phyloP scores from a whole-genome alignment of 2,888 invertebrate genomes.

The Molanna angustata region DNA sequence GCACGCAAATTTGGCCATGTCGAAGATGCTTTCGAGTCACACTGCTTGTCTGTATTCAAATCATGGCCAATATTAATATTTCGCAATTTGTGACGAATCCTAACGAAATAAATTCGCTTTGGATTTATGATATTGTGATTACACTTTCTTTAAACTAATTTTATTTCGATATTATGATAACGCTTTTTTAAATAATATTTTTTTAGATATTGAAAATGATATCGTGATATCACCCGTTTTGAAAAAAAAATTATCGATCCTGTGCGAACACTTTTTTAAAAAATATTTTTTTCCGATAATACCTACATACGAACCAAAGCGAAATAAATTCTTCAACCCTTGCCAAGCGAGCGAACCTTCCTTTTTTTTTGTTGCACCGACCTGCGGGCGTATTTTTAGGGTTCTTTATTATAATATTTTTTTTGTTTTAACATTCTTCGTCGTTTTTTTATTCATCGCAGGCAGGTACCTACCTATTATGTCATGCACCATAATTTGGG shows the following conservation, averaged over 20 bases:
- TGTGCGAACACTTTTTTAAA: too few species aligned
- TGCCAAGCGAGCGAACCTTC: conserved; percentile 5
- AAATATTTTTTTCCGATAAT: too few species aligned
- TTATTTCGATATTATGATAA: conserved; percentile 1
- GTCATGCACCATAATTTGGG: conserved; percentile 11
- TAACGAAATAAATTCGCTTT: conserved; percentile 5
- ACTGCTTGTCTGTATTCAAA: conserved; percentile 28
- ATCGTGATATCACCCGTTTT: too few species aligned
- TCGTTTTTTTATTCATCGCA: conserved; percentile 7
- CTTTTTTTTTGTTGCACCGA: conserved; percentile 11
- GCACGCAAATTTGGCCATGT: conserved; percentile 27
- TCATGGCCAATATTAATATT: conserved; percentile 25
- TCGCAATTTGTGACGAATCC: conserved; percentile 26
- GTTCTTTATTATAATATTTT: conserved; percentile 1
- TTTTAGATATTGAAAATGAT: too few species aligned
- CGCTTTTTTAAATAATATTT: too few species aligned
- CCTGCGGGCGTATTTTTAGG: conserved; percentile 1
- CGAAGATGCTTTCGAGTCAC: conserved; percentile 28
- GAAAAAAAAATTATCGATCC: too few species aligned
- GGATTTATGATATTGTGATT: conserved; percentile 24
- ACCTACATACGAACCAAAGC: too few species aligned
- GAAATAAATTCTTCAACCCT: conserved; percentile 14
- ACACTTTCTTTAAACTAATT: conserved; percentile 10
- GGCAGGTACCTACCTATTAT: neutral
- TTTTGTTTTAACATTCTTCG: conserved; percentile 13